Evolutionary conservation across 2,888 invertebrate species (phyloP), one percentile per base, ranked within the genome.

Genomic region (Tetramorium bicarinatum): DNA sequence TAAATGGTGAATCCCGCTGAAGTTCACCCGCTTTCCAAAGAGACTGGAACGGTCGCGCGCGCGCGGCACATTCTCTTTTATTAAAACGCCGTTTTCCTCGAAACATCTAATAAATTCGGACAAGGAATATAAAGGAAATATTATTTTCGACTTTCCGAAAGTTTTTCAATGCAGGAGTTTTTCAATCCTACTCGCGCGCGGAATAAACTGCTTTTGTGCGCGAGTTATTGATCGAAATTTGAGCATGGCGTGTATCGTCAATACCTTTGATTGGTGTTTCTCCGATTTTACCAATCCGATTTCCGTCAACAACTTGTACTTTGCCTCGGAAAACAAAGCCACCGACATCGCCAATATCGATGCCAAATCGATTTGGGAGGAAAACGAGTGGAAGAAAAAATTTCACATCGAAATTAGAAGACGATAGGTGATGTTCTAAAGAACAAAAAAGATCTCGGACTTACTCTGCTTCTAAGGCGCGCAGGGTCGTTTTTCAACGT

Each of bases 271-370:
- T n/a, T 18, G n/a, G 15, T 7, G 52, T 47, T 67, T 38, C 77
- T 77, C 47, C 9, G 52, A n/a, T n/a, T 34, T n/a, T 13, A 41
- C 11, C 41, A 47, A 34, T 34, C 29, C 29, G 29, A 34, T 34
- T 34, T 34, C 29, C 29, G 29, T 34, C 29, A 34, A 34, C 29
- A 34, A 34, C 29, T 34, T 34, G 94, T 97, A 97, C 93, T 97
- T 97, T 0, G 97, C 96, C 92, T 97, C 97, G 91, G 97, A 96
- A 95, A 97, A 97, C 93, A 97, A 97, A 0, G 97, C 97, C 64
- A 97, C 95, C 91, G 97, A 97, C 1, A 97, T 96, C 93, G 97
- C 96, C 6, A 15, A 15, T 15, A 92, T 44, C 8, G 41, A 91
- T 21, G 89, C 76, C 0, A 96, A 96, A 29, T 97, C 95, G 91